Conservation (phyloP, 2,797 vertebrate species). For the Sebastes wilsoni region DNA sequence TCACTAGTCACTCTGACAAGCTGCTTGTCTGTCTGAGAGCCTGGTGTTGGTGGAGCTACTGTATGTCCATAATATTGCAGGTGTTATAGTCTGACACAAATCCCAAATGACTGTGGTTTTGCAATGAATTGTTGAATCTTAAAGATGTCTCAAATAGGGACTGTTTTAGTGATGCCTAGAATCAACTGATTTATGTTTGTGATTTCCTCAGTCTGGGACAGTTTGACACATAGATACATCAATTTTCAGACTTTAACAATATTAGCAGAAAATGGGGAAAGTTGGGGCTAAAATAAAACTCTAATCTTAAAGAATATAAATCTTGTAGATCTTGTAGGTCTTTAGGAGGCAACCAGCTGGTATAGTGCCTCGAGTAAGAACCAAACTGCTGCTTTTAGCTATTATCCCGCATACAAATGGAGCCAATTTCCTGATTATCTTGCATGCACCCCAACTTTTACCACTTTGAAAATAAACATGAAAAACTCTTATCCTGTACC, state of each 20-base stretch:
- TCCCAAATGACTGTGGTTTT: background rate
- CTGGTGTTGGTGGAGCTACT: background rate
- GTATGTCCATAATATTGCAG: background rate
- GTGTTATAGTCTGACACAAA: background rate
- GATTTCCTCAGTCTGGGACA: background rate
- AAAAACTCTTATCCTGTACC: background rate
- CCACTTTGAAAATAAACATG: background rate
- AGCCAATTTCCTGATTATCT: background rate
- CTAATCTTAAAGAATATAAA: background rate
- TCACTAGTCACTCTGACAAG: constrained; percentile 44
- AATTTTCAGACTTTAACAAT: background rate
- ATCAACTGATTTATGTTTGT: background rate
- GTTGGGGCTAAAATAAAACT: background rate
- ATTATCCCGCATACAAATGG: background rate
- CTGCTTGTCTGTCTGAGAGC: constrained; percentile 19
- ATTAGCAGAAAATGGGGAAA: background rate
- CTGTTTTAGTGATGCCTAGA: background rate
- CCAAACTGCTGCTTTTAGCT: background rate
- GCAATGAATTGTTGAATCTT: background rate
- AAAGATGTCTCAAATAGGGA: background rate
- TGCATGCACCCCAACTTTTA: background rate
- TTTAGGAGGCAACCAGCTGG: background rate
- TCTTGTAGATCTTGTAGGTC: background rate
- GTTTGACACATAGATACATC: background rate
- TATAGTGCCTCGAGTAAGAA: background rate